A percentile compares a stretch with the other conserved stretches of the same genome.
phyloP scores from a whole-genome alignment of 2,888 invertebrate species.

The Drosophila incognita region DNA sequence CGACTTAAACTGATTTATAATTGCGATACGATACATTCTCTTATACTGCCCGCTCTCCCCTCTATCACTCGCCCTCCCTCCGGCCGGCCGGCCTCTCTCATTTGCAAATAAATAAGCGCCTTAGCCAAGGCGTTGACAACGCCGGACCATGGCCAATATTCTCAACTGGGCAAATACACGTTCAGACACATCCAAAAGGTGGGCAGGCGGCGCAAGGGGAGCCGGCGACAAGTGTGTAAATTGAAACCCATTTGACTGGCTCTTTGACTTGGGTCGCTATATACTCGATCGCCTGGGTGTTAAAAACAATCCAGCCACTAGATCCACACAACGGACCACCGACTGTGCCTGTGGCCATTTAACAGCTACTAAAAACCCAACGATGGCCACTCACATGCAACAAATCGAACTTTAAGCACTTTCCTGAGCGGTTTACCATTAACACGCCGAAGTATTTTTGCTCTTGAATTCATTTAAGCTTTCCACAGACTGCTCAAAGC shows the following conservation, averaged over 20 bases:
- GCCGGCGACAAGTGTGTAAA: conserved; percentile 74
- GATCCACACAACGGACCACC: conserved; percentile 65
- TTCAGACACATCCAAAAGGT: conserved; percentile 15
- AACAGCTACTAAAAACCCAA: conserved; percentile 75
- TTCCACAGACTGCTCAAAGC: neutral
- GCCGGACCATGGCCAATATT: conserved; percentile 21
- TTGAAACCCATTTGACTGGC: conserved; percentile 75
- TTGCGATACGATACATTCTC: conserved; percentile 76
- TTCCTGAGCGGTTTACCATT: conserved; percentile 14
- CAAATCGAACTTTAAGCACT: conserved; percentile 51
- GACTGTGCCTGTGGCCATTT: conserved; percentile 75
- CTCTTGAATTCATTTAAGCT: conserved; percentile 40
- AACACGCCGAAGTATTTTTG: conserved; percentile 64
- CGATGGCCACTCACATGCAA: conserved; percentile 52
- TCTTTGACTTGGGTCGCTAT: conserved; percentile 42
- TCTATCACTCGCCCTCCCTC: neutral
- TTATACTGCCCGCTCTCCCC: conserved; percentile 5
- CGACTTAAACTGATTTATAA: conserved; percentile 84
- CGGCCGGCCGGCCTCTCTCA: neutral
- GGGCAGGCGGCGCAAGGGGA: conserved; percentile 33
- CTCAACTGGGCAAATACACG: conserved; percentile 48
- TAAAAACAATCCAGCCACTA: conserved; percentile 77
- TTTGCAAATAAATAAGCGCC: conserved; percentile 78
- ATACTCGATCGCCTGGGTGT: conserved; percentile 64
- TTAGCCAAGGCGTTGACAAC: conserved; percentile 77